Evolutionary conservation across 2,113 vertebrate genomes (phyloP).

Genomic region (Cynopterus brachyotis): DNA sequence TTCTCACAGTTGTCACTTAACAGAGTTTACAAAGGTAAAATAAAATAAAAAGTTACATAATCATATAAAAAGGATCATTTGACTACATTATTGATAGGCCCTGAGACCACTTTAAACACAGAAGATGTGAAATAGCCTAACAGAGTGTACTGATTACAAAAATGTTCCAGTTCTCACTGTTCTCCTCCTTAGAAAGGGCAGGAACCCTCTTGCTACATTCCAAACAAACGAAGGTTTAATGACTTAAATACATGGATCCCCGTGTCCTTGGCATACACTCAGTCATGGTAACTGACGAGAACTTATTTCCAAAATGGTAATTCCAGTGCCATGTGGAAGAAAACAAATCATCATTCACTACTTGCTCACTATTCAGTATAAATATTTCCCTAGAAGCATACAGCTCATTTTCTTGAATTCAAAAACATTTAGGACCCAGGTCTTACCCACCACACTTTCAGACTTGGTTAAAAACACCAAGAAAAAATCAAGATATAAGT

Average conservation of each 20-base stretch:
- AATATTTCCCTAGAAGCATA: neutral
- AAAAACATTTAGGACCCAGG: neutral
- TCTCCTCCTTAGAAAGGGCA: neutral
- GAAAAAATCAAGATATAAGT: neutral
- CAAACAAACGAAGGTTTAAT: neutral
- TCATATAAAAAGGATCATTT: neutral
- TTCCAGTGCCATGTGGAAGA: neutral
- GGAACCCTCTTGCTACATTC: neutral
- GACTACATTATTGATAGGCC: neutral
- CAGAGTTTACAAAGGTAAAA: conserved; percentile 36
- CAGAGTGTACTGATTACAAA: neutral
- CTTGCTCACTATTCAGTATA: neutral
- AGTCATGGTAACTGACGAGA: neutral
- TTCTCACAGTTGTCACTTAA: conserved; percentile 31
- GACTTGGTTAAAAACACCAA: neutral
- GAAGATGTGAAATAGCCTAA: neutral
- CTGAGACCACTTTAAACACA: neutral
- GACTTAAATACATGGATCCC: neutral
- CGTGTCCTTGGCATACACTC: neutral
- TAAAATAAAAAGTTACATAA: conserved; percentile 52
- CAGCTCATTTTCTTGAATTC: neutral
- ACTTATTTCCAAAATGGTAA: neutral
- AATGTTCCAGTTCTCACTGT: neutral
- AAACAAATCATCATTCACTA: neutral
- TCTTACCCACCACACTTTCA: neutral